Evolutionary conservation across 2,113 vertebrate genomes (phyloP).

Genomic region (Gnathonemus longibarbis): DNA sequence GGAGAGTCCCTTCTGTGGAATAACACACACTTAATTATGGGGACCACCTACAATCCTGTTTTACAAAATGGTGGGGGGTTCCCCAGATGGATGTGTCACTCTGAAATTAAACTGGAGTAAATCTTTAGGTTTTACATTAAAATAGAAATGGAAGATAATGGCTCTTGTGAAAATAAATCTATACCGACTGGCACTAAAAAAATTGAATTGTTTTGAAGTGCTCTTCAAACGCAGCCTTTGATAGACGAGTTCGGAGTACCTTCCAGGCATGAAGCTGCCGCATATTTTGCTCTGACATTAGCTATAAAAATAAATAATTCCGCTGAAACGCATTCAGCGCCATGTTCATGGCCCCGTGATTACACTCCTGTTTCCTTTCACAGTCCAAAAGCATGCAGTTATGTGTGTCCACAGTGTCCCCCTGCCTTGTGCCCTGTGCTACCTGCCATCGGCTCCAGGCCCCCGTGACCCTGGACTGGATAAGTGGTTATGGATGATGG

Average conservation of each 20-base stretch:
- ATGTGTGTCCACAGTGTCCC: neutral
- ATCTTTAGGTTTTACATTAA: neutral
- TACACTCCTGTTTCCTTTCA: neutral
- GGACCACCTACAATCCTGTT: neutral
- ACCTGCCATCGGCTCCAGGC: neutral
- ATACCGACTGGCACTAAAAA: neutral
- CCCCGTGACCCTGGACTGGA: neutral
- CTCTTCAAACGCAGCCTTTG: neutral
- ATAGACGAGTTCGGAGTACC: neutral
- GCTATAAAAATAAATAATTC: neutral
- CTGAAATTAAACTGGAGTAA: neutral
- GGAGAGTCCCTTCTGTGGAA: neutral
- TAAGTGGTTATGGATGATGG: neutral
- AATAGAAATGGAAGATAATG: neutral
- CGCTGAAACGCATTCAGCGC: neutral
- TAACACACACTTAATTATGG: constrained; percentile 8
- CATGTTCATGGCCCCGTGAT: neutral
- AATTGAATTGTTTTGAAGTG: neutral
- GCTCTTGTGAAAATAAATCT: neutral
- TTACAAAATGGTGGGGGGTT: neutral
- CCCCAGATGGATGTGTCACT: neutral
- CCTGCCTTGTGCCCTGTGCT: neutral
- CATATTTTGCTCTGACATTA: neutral
- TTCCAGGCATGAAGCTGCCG: neutral
- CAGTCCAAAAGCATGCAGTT: neutral